Base-by-base conservation (phyloP, 2,797 vertebrate genomes). In the Gallinago solitaria region DNA sequence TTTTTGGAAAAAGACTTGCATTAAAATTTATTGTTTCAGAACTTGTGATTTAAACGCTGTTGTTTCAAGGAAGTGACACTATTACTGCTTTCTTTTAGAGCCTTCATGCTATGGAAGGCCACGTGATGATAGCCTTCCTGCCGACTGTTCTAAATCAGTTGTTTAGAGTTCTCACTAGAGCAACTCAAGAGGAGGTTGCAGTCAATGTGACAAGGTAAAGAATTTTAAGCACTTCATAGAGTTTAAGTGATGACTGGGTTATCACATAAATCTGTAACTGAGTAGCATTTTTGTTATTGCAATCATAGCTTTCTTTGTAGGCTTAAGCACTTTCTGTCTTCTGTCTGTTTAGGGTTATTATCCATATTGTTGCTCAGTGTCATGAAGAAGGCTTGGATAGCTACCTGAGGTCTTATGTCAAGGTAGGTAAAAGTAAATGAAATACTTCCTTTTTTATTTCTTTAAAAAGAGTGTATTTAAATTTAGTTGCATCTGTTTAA, bases 51-150 rank as follows among this genome's bases (percentile, higher is more conserved):
- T 57, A 80, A 88, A 43, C 71, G 41, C 27, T 5, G 3, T 48
- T 70, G 24, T 53, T 80, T 91, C 78, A 75, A 39, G 20, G 32
- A 28, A 65, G 3, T 89, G 24, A 96, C 48, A 30, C 25, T 53
- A 43, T 48, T 33, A 9, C 80, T 83, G 1, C 92, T 95, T 57
- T 76, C 9, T 93, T 91, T 56, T 91, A 99, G 99, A 99, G 99
- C 95, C 98, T 99, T 60, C 99, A 99, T 53, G 99, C 99, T 0
- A 99, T 99, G 99, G 99, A 99, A 86, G 98, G 99, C 76, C 98
- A 99, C 5, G 98, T 99, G 94, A 99, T 99, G 99, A 99, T 99
- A 43, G 99, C 99, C 96, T 99, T 99, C 96, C 97, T 99, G 92
- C 99, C 99, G 61, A 99, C 99, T 67, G 97, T 99, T 95, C 98